Conservation (phyloP, 64 coral and sea anemone species). For the Catalaphyllia jardinei region DNA sequence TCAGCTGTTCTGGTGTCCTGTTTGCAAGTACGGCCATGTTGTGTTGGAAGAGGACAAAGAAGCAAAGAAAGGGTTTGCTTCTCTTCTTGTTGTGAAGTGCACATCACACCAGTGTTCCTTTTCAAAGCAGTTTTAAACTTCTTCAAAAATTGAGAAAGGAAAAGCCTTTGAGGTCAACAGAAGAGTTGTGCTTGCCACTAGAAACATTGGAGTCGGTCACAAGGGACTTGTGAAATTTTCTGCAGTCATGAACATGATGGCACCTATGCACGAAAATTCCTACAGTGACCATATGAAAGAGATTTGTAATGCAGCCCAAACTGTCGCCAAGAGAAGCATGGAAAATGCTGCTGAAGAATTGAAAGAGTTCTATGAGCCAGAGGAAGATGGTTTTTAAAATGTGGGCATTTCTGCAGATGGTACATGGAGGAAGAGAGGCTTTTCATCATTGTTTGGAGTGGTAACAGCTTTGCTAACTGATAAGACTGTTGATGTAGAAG, state of each 20-base stretch:
- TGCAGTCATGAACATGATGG: constrained; percentile 39
- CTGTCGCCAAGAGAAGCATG: constrained; percentile 17
- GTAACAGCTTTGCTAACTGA: background rate
- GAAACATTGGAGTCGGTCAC: constrained; percentile 57
- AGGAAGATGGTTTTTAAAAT: constrained; percentile 29
- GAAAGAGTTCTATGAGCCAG: constrained; percentile 54
- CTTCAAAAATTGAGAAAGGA: background rate
- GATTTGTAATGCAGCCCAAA: constrained; percentile 23
- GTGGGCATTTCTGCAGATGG: constrained; percentile 3
- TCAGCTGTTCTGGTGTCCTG: background rate
- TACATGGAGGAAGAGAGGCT: constrained; percentile 35
- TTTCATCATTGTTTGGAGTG: constrained; percentile 27
- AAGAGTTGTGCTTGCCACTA: constrained; percentile 39
- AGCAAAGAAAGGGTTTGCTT: constrained; percentile 18
- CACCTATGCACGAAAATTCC: constrained; percentile 45
- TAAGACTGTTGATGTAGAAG: no score
- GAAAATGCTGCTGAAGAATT: constrained; percentile 38
- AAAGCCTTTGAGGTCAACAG: constrained; percentile 54
- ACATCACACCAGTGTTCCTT: background rate
- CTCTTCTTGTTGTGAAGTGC: constrained; percentile 19
- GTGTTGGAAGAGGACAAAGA: constrained; percentile 6
- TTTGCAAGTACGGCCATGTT: background rate
- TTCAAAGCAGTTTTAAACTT: constrained; percentile 6
- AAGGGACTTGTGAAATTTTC: constrained; percentile 49
- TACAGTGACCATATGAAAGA: constrained; percentile 34